Conservation (phyloP, 2,888 invertebrate genomes). For the Serripes groenlandicus region DNA sequence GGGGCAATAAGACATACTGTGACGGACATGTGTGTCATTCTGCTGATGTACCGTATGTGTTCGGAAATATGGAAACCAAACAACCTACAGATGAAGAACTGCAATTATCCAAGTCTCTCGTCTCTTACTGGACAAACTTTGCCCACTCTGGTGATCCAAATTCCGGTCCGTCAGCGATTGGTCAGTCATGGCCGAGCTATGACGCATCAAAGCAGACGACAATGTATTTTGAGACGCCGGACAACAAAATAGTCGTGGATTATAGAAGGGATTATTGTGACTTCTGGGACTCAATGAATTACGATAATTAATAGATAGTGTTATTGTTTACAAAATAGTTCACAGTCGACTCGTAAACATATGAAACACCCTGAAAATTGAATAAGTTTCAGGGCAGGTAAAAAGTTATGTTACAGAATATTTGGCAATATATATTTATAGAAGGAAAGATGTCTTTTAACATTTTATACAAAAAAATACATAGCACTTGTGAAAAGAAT, state of each 20-base stretch:
- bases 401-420: neutral
- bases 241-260: slow-evolving; percentile 55
- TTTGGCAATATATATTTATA: neutral
- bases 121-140: slow-evolving; percentile 82
- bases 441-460: too few species aligned
- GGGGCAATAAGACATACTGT: slow-evolving; percentile 75
- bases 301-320: slow-evolving; percentile 10
- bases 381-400: too few species aligned
- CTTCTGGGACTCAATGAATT: slow-evolving; percentile 74
- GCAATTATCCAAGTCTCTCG: slow-evolving; percentile 66
- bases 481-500: too few species aligned
- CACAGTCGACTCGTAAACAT: too few species aligned
- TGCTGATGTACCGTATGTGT: slow-evolving; percentile 76
- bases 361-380: too few species aligned
- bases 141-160: slow-evolving; percentile 80
- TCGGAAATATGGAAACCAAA: slow-evolving; percentile 56
- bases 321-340: too few species aligned
- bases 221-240: slow-evolving; percentile 72
- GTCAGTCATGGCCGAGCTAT: slow-evolving; percentile 71
- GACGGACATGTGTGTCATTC: slow-evolving; percentile 80
- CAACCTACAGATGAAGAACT: slow-evolving; percentile 69
- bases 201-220: slow-evolving; percentile 33
- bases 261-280: slow-evolving; percentile 71
- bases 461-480: too few species aligned
- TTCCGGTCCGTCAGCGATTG: slow-evolving; percentile 40